Conservation (phyloP, 2,113 vertebrate genomes). For the Campylomormyrus tamandua region DNA sequence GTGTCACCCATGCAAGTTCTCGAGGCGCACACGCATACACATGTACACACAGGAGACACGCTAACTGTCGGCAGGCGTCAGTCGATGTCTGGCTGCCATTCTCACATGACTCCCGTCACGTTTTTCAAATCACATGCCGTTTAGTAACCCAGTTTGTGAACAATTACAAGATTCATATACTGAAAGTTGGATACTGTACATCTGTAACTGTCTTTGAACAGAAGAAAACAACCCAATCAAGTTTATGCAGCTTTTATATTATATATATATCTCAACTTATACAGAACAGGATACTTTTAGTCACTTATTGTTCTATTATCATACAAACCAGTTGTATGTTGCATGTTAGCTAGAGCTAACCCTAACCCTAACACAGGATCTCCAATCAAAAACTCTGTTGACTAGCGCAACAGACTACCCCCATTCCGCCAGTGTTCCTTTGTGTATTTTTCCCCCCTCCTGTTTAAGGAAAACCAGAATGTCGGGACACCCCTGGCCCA, state of each 20-base stretch:
- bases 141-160: neutral
- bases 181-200: neutral
- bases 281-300: neutral
- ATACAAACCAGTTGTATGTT: neutral
- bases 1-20: neutral
- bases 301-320: neutral
- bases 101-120: neutral
- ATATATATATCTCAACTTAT: neutral
- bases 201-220: neutral
- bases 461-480: constrained; percentile 2
- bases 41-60: neutral
- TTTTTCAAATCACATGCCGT: neutral
- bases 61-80: neutral
- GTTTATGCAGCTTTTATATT: neutral
- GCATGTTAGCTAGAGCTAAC: neutral
- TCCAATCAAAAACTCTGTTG: neutral
- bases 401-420: neutral
- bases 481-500: neutral
- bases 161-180: neutral
- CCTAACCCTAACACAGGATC: neutral
- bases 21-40: neutral
- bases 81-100: neutral
- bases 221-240: neutral
- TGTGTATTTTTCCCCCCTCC: neutral
- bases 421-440: neutral